These are phyloP conservation scores for Melanostoma mellinum DNA, from an alignment of 2,888 invertebrate species.

Conservation along the genomic window DNA sequence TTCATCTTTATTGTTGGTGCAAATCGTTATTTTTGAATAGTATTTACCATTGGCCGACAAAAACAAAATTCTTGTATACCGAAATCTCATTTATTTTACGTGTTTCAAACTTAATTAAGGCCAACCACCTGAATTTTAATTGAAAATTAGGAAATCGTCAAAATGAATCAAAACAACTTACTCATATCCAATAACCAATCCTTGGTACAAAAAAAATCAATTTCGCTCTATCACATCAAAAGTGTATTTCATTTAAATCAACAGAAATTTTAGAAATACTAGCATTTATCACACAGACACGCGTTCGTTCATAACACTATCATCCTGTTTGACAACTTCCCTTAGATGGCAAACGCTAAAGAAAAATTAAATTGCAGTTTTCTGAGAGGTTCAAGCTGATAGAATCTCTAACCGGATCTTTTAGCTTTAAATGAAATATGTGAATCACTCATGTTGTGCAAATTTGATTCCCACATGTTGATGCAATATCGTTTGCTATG, in stretches of 20 bases:
- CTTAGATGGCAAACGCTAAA: conserved; percentile 24
- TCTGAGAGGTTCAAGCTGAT: conserved; percentile 4
- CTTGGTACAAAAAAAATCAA: too few relatives aligned
- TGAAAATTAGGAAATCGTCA: too few relatives aligned
- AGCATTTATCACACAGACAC: conserved; percentile 8
- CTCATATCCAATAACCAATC: too few relatives aligned
- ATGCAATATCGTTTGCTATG: conserved; percentile 34
- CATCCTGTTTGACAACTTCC: conserved; percentile 37
- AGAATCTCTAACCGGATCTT: conserved; percentile 61
- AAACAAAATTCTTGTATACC: too few relatives aligned
- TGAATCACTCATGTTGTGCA: conserved; percentile 58
- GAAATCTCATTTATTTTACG: too few relatives aligned
- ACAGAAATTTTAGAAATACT: neutral
- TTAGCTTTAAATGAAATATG: conserved; percentile 23
- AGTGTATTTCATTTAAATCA: neutral
- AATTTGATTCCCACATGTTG: conserved; percentile 57
- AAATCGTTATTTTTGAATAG: too few relatives aligned
- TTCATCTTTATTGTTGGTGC: too few relatives aligned
- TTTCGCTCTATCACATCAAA: neutral
- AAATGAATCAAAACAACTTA: too few relatives aligned
- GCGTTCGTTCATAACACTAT: conserved; percentile 8
- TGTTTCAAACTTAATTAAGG: too few relatives aligned
- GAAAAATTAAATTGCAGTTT: conserved; percentile 9
- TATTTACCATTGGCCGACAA: too few relatives aligned
- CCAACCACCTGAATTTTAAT: too few relatives aligned